Evolutionary conservation across 2,797 vertebrate genomes (phyloP), one percentile per base, ranked within the genome.

Genomic region (Euthynnus affinis): DNA sequence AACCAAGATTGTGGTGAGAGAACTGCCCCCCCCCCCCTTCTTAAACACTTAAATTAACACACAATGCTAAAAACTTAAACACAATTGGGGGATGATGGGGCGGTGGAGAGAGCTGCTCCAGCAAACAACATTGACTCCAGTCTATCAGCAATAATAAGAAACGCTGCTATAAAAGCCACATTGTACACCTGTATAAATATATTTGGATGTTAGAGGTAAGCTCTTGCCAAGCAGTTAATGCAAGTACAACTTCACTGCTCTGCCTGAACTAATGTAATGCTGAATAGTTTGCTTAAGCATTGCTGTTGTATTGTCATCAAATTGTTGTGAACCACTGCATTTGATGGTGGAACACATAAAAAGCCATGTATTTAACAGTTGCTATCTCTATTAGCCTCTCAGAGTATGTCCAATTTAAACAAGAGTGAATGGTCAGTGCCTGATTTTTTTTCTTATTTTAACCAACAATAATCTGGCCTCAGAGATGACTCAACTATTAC

Each of bases 401-500:
- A 27, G 10, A 70, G 23, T 34, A 32, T 37, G 3, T 23, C 8
- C 44, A 48, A 55, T 70, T 68, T 57, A 64, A 65, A 44, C 10
- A 8, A 10, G 40, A 25, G 7, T 42, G 13, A 70, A 23, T 37
- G 13, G 52, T 32, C 8, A 64, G 52, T 34, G 9, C 34, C 46
- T 57, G 20, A 29, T 32, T 20, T 49, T 48, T 49, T 18, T 5
- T 62, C 67, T 71, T 70, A 10, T 34, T 74, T 69, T 70, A 57
- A 9, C 17, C 42, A 63, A 40, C 9, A 71, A 61, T 66, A 46
- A 75, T 14, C 4, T 58, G 27, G n/a, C 37, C 32, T 53, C 25
- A 55, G 25, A 78, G n/a, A 80, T 70, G 22, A 48, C 70, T 78
- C 23, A 13, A 20, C 67, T 73, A 15, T 86, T 57, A 70, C 20